phyloP scores from a whole-genome alignment of 2,797 vertebrate genomes.

The Lagocephalus sceleratus region DNA sequence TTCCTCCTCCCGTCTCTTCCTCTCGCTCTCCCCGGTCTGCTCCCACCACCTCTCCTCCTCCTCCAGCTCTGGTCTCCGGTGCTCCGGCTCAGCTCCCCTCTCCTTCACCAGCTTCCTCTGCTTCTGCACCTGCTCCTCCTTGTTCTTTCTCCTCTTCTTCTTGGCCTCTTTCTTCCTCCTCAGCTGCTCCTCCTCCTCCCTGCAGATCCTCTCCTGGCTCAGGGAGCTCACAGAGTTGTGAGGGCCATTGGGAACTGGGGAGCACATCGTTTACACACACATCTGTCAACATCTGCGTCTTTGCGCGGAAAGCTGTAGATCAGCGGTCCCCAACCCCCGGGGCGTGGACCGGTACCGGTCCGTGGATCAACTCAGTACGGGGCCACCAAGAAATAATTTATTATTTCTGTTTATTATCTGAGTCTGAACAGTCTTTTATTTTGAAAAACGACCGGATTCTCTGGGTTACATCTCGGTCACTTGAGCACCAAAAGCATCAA shows the following conservation, averaged over 20 bases:
- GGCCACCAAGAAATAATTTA: too few species aligned
- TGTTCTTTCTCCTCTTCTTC: conserved; percentile 58
- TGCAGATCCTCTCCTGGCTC: conserved; percentile 54
- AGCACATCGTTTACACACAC: conserved; percentile 63
- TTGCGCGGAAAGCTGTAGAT: too few species aligned
- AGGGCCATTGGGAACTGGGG: conserved; percentile 76
- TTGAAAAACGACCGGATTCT: too few species aligned
- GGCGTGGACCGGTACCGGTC: too few species aligned
- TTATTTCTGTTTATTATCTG: too few species aligned
- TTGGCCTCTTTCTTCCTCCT: conserved; percentile 57
- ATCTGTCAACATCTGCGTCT: too few species aligned
- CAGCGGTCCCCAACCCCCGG: too few species aligned
- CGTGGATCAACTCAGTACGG: too few species aligned
- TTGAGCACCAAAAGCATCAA: too few species aligned
- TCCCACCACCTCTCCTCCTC: conserved; percentile 52
- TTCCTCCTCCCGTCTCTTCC: conserved; percentile 41
- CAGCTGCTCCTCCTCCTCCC: conserved; percentile 53
- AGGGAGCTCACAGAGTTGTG: conserved; percentile 23
- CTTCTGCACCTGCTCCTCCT: conserved; percentile 57
- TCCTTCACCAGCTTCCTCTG: conserved; percentile 52
- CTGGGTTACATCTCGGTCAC: too few species aligned
- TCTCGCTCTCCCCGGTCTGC: conserved; percentile 32
- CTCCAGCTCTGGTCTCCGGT: conserved; percentile 28
- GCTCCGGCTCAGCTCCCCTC: conserved; percentile 50
- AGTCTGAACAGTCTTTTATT: too few species aligned